These are phyloP conservation scores for Entosphenus tridentatus DNA, from an alignment of 2,113 vertebrate genomes.

Conservation along the genomic window DNA sequence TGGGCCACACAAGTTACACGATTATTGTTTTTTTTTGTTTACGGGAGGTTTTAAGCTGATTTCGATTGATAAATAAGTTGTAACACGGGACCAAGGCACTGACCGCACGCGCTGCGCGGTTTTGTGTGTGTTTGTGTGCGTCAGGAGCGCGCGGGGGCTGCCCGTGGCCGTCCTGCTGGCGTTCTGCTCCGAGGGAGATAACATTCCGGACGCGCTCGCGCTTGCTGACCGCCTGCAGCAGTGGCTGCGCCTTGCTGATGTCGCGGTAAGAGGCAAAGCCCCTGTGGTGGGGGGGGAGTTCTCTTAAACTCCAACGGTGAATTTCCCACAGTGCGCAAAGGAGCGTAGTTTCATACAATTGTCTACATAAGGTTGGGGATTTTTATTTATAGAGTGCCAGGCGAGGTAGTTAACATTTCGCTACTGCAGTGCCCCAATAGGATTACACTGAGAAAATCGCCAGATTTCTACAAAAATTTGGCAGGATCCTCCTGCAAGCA, in stretches of 20 bases:
- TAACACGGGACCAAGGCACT: too few relatives aligned
- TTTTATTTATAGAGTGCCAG: too few relatives aligned
- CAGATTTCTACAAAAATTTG: too few relatives aligned
- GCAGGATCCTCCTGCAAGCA: too few relatives aligned
- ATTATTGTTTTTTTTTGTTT: too few relatives aligned
- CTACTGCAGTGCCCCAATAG: too few relatives aligned
- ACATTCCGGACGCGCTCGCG: constrained; percentile 60
- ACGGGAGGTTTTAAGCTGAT: too few relatives aligned
- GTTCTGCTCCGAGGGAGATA: constrained; percentile 91
- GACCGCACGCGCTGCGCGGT: too few relatives aligned
- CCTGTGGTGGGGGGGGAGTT: background rate
- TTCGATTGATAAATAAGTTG: too few relatives aligned
- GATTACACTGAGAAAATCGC: too few relatives aligned
- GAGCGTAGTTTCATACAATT: background rate
- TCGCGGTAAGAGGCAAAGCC: constrained; percentile 29
- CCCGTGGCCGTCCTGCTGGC: constrained; percentile 53
- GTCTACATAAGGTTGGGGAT: background rate
- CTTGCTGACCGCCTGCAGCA: constrained; percentile 58
- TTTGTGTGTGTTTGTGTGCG: background rate
- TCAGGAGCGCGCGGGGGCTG: constrained; percentile 47
- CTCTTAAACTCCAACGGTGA: background rate
- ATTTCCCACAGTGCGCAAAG: background rate
- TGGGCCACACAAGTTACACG: too few relatives aligned
- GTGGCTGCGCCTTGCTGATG: constrained; percentile 56
- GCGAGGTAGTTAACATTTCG: too few relatives aligned